These are phyloP conservation scores for Neodon shergylaensis DNA, from an alignment of 2,113 vertebrate species.

Conservation along the genomic window DNA sequence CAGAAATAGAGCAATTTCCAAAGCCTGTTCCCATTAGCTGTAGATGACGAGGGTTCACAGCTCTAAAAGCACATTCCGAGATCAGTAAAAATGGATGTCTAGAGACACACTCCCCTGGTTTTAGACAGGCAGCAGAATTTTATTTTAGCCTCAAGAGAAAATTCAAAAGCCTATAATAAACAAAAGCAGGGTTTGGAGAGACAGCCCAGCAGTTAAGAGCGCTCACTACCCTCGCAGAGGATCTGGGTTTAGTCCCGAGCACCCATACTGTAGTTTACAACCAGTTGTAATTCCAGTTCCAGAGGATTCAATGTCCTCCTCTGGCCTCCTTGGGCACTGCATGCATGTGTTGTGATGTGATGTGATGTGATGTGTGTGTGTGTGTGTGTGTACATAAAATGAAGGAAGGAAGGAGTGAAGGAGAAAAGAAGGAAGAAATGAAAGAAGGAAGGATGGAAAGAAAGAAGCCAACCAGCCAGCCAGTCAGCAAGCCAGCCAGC, in stretches of 20 bases:
- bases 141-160: neutral
- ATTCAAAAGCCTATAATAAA: neutral
- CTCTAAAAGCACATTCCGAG: neutral
- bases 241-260: neutral
- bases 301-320: neutral
- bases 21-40: constrained; percentile 7
- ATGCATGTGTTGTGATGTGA: too few relatives aligned
- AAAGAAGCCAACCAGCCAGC: too few relatives aligned
- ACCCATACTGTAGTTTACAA: neutral
- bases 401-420: neutral
- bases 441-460: too few relatives aligned
- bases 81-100: constrained; percentile 16
- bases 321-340: neutral
- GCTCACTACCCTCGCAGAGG: neutral
- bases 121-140: constrained; percentile 18
- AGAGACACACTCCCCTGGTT: constrained; percentile 22
- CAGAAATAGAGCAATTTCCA: constrained; percentile 53
- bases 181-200: neutral
- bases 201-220: neutral
- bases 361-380: too few relatives aligned
- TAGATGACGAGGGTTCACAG: neutral
- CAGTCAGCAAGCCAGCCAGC: too few relatives aligned
- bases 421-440: too few relatives aligned
- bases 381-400: neutral
- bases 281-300: neutral